Conservation (phyloP, 2,797 vertebrate genomes). For the Hylomyscus alleni region DNA sequence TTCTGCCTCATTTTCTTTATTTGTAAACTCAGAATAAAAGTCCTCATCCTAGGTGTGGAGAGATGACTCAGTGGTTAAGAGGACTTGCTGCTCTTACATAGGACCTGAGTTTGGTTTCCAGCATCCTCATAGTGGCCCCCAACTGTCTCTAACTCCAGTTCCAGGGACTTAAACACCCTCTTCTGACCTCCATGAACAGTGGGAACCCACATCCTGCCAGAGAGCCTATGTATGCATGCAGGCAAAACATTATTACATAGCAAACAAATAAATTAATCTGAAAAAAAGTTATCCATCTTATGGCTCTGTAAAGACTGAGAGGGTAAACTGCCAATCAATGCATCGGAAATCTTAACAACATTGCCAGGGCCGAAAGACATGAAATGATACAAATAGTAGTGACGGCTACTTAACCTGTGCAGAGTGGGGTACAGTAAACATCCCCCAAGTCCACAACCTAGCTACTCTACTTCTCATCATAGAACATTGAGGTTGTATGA, state of each 20-base stretch:
- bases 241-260: neutral
- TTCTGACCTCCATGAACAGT: neutral
- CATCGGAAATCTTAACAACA: conserved; percentile 13
- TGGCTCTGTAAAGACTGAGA: neutral
- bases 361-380: neutral
- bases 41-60: neutral
- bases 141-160: neutral
- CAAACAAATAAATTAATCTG: neutral
- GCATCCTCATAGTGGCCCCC: no score
- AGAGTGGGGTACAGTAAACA: neutral
- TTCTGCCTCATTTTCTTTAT: neutral
- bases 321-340: neutral
- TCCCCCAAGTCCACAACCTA: no score
- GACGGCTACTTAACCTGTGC: neutral
- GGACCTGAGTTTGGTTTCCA: neutral
- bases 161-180: no score
- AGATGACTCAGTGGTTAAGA: neutral
- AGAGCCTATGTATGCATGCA: neutral
- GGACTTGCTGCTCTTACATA: neutral
- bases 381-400: neutral
- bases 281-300: neutral
- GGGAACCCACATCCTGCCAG: neutral
- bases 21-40: conserved; percentile 24
- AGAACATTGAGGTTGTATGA: neutral
- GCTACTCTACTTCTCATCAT: neutral